Conservation (phyloP, 2,888 invertebrate genomes). For the Graphium colonna region DNA sequence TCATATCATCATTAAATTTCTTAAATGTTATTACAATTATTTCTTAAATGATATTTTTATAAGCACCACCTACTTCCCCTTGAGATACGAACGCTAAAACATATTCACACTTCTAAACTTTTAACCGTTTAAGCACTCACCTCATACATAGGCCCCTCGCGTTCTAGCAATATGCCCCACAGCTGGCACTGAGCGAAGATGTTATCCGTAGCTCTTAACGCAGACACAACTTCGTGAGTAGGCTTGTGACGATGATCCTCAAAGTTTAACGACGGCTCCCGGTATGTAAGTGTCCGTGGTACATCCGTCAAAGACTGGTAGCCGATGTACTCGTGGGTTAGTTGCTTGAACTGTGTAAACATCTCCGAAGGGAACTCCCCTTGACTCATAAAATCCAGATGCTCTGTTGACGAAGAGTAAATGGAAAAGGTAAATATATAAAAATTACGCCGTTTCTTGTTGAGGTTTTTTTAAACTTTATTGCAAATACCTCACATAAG, state of each 20-base stretch:
- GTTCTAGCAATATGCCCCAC: slow-evolving; percentile 88
- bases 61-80: no score
- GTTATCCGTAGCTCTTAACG: slow-evolving; percentile 84
- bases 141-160: slow-evolving; percentile 90
- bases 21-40: neutral
- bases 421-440: no score
- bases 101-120: no score
- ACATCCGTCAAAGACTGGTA: slow-evolving; percentile 98
- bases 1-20: no score
- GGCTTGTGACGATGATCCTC: slow-evolving; percentile 83
- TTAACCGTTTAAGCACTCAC: no score
- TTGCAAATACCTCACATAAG: no score
- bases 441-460: no score
- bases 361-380: slow-evolving; percentile 86
- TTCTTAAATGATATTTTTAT: no score
- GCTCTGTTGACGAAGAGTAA: slow-evolving; percentile 80
- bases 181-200: slow-evolving; percentile 90
- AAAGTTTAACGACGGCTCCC: slow-evolving; percentile 81
- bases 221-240: slow-evolving; percentile 87
- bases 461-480: no score
- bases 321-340: slow-evolving; percentile 94
- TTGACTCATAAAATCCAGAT: slow-evolving; percentile 97
- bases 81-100: no score
- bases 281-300: slow-evolving; percentile 88
- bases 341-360: slow-evolving; percentile 91